Percentiles rank a stretch among this genome's conserved stretches.
Conservation (phyloP, 2,888 invertebrate species). For the Lepidochitona cinerea region DNA sequence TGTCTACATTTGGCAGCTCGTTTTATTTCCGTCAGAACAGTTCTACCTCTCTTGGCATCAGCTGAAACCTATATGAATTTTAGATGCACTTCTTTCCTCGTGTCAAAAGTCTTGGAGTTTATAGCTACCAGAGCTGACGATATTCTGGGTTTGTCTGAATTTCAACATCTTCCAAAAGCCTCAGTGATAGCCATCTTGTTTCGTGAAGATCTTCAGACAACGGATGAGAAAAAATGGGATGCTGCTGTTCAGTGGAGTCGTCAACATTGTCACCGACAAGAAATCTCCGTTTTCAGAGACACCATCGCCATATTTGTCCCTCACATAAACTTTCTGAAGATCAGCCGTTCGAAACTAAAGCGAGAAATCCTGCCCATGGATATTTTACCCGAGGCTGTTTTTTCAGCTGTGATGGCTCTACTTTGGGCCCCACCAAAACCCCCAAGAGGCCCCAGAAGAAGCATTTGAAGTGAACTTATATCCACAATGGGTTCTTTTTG, state of each 20-base stretch:
- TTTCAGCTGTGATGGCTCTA: background rate
- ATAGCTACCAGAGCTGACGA: background rate
- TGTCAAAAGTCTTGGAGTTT: background rate
- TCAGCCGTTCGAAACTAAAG: background rate
- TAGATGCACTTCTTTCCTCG: background rate
- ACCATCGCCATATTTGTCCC: background rate
- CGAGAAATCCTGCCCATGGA: background rate
- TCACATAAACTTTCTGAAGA: background rate
- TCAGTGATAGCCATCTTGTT: background rate
- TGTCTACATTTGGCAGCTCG: background rate
- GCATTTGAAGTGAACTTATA: too few species aligned
- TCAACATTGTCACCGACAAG: background rate
- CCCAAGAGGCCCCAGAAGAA: too few species aligned
- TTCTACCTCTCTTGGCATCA: background rate
- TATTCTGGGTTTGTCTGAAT: background rate
- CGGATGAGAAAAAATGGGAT: background rate
- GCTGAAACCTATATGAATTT: background rate
- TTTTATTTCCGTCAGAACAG: background rate
- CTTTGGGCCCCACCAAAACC: background rate
- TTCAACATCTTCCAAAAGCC: background rate
- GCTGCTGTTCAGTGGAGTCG: slow-evolving; percentile 4
- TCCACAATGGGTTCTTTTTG: too few species aligned
- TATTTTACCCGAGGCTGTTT: background rate
- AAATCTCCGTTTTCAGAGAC: background rate
- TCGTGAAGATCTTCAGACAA: background rate